These are phyloP conservation scores for Phyllotreta cruciferae DNA, from an alignment of 2,888 invertebrate species.

Conservation along the genomic window DNA sequence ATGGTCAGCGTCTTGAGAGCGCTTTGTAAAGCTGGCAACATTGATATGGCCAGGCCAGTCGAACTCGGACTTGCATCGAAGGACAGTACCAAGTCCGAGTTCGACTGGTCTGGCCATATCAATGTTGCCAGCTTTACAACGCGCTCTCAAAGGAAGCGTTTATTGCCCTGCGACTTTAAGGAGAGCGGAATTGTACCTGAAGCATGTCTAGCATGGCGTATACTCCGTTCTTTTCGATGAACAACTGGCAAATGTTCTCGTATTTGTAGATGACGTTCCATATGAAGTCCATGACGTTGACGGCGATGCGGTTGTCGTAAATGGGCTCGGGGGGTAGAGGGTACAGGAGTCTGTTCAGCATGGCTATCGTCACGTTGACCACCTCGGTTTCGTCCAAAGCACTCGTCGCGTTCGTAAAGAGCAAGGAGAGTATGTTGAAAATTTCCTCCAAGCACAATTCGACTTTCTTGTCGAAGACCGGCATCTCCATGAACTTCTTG, in stretches of 20 bases:
- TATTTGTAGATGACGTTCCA: constrained; percentile 57
- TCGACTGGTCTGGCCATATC: too few relatives aligned
- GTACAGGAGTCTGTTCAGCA: constrained; percentile 39
- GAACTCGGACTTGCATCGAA: too few relatives aligned
- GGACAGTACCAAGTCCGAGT: too few relatives aligned
- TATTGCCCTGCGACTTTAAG: too few relatives aligned
- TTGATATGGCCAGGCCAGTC: too few relatives aligned
- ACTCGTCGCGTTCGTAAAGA: not conserved
- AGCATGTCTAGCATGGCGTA: constrained; percentile 57
- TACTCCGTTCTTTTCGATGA: constrained; percentile 55
- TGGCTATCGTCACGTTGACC: constrained; percentile 16
- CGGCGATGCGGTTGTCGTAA: constrained; percentile 55
- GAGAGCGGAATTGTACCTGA: too few relatives aligned
- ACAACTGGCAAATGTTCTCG: constrained; percentile 48
- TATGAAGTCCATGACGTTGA: constrained; percentile 57
- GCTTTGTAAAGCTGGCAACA: too few relatives aligned
- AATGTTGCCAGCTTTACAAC: too few relatives aligned
- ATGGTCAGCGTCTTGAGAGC: too few relatives aligned
- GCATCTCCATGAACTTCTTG: constrained; percentile 12
- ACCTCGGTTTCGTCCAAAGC: not conserved
- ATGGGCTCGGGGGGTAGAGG: constrained; percentile 49
- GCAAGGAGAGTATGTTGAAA: constrained; percentile 19
- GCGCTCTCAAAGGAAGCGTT: too few relatives aligned
- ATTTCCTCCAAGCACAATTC: constrained; percentile 25
- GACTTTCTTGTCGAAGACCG: constrained; percentile 12